These are phyloP conservation scores for Condylostylus longicornis DNA, from an alignment of 1,140 invertebrate species.

Conservation along the genomic window DNA sequence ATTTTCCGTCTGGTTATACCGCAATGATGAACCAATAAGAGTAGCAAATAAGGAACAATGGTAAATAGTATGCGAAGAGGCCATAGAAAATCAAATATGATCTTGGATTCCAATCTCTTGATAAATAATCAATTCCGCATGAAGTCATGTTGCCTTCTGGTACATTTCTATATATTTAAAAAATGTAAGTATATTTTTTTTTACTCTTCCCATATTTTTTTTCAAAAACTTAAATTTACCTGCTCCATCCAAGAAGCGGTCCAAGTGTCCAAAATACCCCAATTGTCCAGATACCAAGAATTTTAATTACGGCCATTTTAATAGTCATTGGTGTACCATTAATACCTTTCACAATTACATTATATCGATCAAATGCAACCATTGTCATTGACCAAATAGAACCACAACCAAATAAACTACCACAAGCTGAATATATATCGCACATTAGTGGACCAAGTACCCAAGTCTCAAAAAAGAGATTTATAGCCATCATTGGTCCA, in stretches of 20 bases:
- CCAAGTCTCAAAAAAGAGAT: constrained; percentile 78
- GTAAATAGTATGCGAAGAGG: constrained; percentile 54
- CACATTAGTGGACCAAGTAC: constrained; percentile 66
- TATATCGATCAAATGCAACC: constrained; percentile 75
- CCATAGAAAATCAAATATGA: constrained; percentile 57
- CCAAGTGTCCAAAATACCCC: constrained; percentile 51
- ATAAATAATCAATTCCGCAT: constrained; percentile 71
- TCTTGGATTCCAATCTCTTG: constrained; percentile 43
- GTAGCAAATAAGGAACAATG: constrained; percentile 55
- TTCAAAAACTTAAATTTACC: constrained; percentile 31
- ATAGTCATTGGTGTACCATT: constrained; percentile 51
- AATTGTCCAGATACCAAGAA: constrained; percentile 53
- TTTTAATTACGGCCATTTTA: constrained; percentile 47
- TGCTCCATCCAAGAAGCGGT: constrained; percentile 52
- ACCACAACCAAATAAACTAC: constrained; percentile 63
- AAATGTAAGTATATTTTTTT: too few relatives aligned
- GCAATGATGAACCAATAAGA: constrained; percentile 66
- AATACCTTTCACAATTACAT: constrained; percentile 69
- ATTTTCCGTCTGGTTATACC: constrained; percentile 28
- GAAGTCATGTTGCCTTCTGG: constrained; percentile 78
- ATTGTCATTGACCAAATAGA: constrained; percentile 78
- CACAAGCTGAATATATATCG: constrained; percentile 63
- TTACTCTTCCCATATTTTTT: too few relatives aligned
- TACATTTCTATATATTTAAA: constrained; percentile 60
- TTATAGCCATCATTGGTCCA: constrained; percentile 71